Evolutionary conservation across 2,888 invertebrate genomes (phyloP).

Genomic region (Leucophenga maculata): DNA sequence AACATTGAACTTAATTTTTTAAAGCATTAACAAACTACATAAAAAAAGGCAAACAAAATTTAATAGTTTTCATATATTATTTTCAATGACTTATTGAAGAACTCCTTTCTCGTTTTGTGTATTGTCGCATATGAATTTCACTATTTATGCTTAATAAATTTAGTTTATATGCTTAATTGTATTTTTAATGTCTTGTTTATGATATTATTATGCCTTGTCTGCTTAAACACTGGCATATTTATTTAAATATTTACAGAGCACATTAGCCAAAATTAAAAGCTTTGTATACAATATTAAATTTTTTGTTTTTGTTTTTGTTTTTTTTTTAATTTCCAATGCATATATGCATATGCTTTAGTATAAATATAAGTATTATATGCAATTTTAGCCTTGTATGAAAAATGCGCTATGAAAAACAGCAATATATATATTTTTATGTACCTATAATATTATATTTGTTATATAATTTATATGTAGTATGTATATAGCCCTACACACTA

Average conservation of each 20-base stretch:
- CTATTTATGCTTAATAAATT: background rate
- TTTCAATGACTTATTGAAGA: no score
- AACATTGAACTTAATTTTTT: no score
- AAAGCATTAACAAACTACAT: no score
- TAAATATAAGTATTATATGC: background rate
- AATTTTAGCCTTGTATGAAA: background rate
- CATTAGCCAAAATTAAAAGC: background rate
- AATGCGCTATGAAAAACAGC: background rate
- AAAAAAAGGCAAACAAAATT: no score
- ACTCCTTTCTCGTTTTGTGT: no score
- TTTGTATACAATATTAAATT: no score
- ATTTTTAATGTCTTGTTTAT: background rate
- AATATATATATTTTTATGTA: background rate
- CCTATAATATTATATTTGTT: background rate
- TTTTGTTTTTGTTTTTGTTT: no score
- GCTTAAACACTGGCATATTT: background rate
- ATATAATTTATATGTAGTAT: no score
- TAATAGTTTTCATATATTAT: no score
- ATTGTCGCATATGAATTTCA: background rate
- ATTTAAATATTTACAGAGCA: constrained; percentile 15
- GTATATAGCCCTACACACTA: no score
- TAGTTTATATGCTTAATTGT: background rate
- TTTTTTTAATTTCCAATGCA: background rate
- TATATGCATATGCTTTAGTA: no score
- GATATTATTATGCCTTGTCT: background rate